Percentiles rank a stretch among this genome's conserved stretches.
These are phyloP conservation scores for Tetropium fuscum DNA, from an alignment of 2,888 invertebrate genomes.

Conservation along the genomic window DNA sequence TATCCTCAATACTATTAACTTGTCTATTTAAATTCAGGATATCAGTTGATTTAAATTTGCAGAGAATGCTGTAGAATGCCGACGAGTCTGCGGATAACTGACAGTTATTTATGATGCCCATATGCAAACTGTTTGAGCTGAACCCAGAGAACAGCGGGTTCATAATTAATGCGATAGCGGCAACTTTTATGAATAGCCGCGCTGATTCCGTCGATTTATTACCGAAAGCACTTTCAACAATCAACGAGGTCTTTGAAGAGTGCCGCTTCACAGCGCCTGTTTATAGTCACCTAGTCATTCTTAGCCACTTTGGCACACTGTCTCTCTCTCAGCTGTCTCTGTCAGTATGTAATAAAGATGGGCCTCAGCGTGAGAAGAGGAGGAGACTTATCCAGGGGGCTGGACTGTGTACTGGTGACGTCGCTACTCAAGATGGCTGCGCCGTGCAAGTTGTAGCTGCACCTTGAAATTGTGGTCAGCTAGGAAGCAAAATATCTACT, in stretches of 20 bases:
- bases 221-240: conserved; percentile 62
- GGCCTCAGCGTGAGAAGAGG: conserved; percentile 52
- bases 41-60: conserved; percentile 58
- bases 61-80: conserved; percentile 60
- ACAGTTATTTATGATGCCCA: conserved; percentile 64
- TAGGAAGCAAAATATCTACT: too few species aligned
- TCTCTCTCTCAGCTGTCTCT: conserved; percentile 57
- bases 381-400: conserved; percentile 69
- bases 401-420: conserved; percentile 69
- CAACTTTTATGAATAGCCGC: conserved; percentile 65
- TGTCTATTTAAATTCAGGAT: conserved; percentile 50
- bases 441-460: conserved; percentile 13
- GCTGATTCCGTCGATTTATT: conserved; percentile 66
- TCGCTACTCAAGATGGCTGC: conserved; percentile 70
- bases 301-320: conserved; percentile 52
- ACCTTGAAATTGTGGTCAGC: neutral
- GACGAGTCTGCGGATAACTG: conserved; percentile 57
- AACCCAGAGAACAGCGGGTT: conserved; percentile 56
- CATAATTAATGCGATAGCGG: conserved; percentile 66
- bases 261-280: conserved; percentile 56
- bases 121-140: conserved; percentile 62
- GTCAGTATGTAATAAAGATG: conserved; percentile 45
- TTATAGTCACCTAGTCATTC: conserved; percentile 57
- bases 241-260: conserved; percentile 59
- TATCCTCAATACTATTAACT: conserved; percentile 59